phyloP scores from a whole-genome alignment of 1,140 invertebrate genomes.

The Drosophila asahinai region DNA sequence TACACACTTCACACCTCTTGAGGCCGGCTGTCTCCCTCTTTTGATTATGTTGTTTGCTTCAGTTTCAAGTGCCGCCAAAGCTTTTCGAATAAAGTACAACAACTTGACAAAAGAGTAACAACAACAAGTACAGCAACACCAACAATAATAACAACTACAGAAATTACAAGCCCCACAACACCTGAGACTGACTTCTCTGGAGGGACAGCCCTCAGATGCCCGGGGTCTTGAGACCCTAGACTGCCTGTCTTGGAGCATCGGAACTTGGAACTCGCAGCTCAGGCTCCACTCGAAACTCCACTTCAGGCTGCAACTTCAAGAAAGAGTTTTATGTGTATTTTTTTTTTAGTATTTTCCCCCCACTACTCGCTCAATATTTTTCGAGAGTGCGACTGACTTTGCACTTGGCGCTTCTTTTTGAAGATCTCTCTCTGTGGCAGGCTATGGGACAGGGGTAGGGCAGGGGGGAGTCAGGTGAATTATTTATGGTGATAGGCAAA shows the following conservation, averaged over 20 bases:
- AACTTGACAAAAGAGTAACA: slow-evolving; percentile 68
- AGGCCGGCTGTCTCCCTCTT: slow-evolving; percentile 45
- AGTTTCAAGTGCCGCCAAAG: slow-evolving; percentile 60
- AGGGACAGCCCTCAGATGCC: slow-evolving; percentile 63
- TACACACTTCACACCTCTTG: slow-evolving; percentile 67
- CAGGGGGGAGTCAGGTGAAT: slow-evolving; percentile 56
- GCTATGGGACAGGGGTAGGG: neutral
- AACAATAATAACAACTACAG: slow-evolving; percentile 52
- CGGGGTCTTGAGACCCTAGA: slow-evolving; percentile 49
- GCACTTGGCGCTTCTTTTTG: slow-evolving; percentile 83
- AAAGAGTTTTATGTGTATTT: slow-evolving; percentile 57
- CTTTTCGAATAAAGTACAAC: slow-evolving; percentile 48
- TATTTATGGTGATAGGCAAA: slow-evolving; percentile 84
- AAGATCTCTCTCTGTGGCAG: slow-evolving; percentile 64
- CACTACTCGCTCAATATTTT: slow-evolving; percentile 59
- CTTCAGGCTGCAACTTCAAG: slow-evolving; percentile 59
- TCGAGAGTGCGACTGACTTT: slow-evolving; percentile 74
- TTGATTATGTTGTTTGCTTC: slow-evolving; percentile 81
- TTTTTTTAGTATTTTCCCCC: slow-evolving; percentile 27
- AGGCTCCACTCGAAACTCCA: slow-evolving; percentile 41
- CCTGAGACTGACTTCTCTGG: slow-evolving; percentile 9
- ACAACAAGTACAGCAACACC: slow-evolving; percentile 17
- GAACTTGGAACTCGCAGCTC: slow-evolving; percentile 18
- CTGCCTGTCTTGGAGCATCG: slow-evolving; percentile 72
- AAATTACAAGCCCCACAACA: slow-evolving; percentile 15